Percentiles rank a stretch among this genome's conserved stretches.
phyloP scores from a whole-genome alignment of 2,888 invertebrate species.

The Synanthedon myopaeformis region DNA sequence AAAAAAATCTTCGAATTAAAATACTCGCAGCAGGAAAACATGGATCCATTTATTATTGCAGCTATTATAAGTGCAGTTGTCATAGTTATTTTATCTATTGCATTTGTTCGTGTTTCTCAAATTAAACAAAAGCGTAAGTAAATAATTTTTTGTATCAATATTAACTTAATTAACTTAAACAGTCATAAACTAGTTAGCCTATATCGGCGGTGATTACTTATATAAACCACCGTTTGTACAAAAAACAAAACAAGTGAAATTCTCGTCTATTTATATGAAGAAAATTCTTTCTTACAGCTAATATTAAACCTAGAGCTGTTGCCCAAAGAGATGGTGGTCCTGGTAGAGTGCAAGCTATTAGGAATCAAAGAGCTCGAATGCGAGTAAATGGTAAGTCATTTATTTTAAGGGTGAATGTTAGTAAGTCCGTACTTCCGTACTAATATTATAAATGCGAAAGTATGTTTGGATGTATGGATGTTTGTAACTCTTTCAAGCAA shows the following conservation, averaged over 20 bases:
- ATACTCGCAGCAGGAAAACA: constrained; percentile 11
- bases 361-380: constrained; percentile 78
- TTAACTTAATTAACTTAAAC: too few species aligned
- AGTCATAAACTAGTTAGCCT: too few species aligned
- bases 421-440: too few species aligned
- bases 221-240: not conserved
- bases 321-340: constrained; percentile 68
- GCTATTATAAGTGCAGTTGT: constrained; percentile 52
- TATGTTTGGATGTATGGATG: too few species aligned
- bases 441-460: too few species aligned
- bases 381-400: constrained; percentile 62
- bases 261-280: not conserved
- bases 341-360: constrained; percentile 77
- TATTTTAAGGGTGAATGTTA: too few species aligned
- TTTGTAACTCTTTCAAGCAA: too few species aligned
- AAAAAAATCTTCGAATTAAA: not conserved
- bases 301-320: constrained; percentile 43
- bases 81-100: constrained; percentile 38
- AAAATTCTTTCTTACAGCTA: constrained; percentile 21
- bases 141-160: not conserved
- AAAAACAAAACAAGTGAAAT: not conserved
- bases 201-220: not conserved
- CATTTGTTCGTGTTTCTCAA: constrained; percentile 41
- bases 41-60: constrained; percentile 60
- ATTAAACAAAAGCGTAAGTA: constrained; percentile 41